Evolutionary conservation across 2,113 vertebrate genomes (phyloP), one percentile per base, ranked within the genome.

Genomic region (Lonchura striata): DNA sequence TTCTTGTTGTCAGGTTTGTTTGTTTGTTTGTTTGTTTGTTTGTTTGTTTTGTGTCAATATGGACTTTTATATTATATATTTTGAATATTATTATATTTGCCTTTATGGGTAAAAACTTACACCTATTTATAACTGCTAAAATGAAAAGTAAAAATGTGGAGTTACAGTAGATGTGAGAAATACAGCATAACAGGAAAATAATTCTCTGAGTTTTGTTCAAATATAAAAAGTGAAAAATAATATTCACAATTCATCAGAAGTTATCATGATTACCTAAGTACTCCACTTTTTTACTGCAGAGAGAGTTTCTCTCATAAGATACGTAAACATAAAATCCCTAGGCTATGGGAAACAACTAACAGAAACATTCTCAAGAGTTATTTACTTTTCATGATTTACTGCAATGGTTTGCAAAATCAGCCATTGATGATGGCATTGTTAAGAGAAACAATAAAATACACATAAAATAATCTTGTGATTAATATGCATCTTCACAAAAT

Each of bases 1-100:
- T 13, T 27, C 7, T 4, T 53, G 1, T 0, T 49, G 25, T 0
- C 13, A 2, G 0, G 28, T 13, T 68, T 25, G 6, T 46, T 49
- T 35, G n/a, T 8, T 30, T 41, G 16, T 12, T 49, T 41, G 7
- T 4, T 31, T n/a, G 28, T 13, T 68, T 25, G 6, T 46, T 49
- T 35, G n/a, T 8, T 30, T 41, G 16, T 12, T 49, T 41, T 17
- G 27, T 65, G 79, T 60, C 15, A 27, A 13, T 54, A 42, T 13
- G 7, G 10, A 49, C 0, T 39, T 74, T 10, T 37, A 13, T 13
- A 27, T 27, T 27, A 37, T 60, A 19, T 37, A 60, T 60, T 12
- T 37, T 12, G 7, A 27, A 39, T 27, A 18, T 21, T 23, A 35
- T 57, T 37, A 12, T 39, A 14, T 46, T 46, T 54, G 11, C 64